Base-by-base conservation (phyloP, 2,113 vertebrate genomes). In the Chaetodon trifascialis region DNA sequence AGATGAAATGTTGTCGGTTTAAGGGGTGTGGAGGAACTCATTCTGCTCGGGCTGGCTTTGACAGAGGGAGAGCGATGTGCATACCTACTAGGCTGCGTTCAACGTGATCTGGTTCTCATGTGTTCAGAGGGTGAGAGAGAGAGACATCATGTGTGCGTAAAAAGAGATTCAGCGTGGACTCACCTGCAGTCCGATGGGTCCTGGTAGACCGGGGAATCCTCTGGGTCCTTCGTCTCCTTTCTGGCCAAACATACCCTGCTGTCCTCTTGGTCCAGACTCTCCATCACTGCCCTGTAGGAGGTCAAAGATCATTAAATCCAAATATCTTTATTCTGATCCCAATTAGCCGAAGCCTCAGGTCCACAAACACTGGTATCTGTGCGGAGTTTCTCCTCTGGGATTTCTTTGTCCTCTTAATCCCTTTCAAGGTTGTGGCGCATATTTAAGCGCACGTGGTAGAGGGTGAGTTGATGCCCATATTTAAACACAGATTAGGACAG, bases 211-310 rank as follows among this genome's bases (percentile, higher is more conserved):
- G 0, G 98, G 97, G 87, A 99, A 99, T 51, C 98, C 98, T 92
- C 98, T 95, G 63, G 98, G 88, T 47, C 98, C 98, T 92, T 99
- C 98, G 25, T 99, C 98, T 75, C 98, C 98, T 92, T 99, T 99
- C 82, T 99, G 98, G 58, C 98, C 98, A 88, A 99, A 99, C 97
- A 99, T 99, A 1, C 98, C 98, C 94, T 99, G 98, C 86, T 99
- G 98, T 90, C 98, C 98, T 90, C 98, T 93, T 16, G 97, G 97
- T 21, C 98, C 98, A 21, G 98, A 56, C 76, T 99, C 98, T 56
- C 98, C 98, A 89, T 99, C 98, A 23, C 95, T 97, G 73, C 98
- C 98, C 98, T 99, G 38, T 19, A 51, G 46, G 89, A 86, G 69
- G 84, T 82, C 75, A 87, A 67, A 64, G 76, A 8, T 80, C 40